Evolutionary conservation across 2,888 invertebrate genomes (phyloP), one percentile per base, ranked within the genome.

Genomic region (Cyaniris semiargus): DNA sequence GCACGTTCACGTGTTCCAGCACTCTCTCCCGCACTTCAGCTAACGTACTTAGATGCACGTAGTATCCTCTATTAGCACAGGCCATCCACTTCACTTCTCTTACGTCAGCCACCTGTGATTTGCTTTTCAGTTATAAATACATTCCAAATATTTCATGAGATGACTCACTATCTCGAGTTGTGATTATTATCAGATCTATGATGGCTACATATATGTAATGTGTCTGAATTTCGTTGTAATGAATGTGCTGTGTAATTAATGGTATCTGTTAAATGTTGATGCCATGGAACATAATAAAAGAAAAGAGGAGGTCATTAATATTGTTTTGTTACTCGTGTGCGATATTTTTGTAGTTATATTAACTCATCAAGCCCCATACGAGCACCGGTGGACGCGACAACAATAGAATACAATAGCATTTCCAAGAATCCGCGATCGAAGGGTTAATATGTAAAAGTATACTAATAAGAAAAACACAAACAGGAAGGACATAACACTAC

Each of bases 1-100:
- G 96, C 58, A 99, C 99, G 78, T 98, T 98, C 83, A 99, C 97
- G 89, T 99, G 99, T 88, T 99, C 98, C 84, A 99, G 93, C 1
- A 97, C 99, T 93, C 99, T 97, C 93, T 99, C 99, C 78, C 99
- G 96, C 60, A 99, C 99, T 94, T 99, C 99, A 0, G 99, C 98
- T 86, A 98, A 95, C 48, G 99, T 99, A 82, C 98, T 98, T 76
- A 99, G 96, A 88, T 99, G 99, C 31, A 99, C 98, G 94, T 98
- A 99, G 90, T 97, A 99, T 15, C 99, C 99, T 90, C 98, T 96
- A 91, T 99, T 99, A 34, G 97, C 97, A 90, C 99, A 99, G 76
- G 99, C 99, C 98, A 99, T 99, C 98, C 98, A 98, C 87, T 98
- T 97, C 81, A 99, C 97, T 87, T 99, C 98, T 81, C 97, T 95